Evolutionary conservation across 2,113 vertebrate species (phyloP).

Genomic region (Ceyx melanurus): DNA sequence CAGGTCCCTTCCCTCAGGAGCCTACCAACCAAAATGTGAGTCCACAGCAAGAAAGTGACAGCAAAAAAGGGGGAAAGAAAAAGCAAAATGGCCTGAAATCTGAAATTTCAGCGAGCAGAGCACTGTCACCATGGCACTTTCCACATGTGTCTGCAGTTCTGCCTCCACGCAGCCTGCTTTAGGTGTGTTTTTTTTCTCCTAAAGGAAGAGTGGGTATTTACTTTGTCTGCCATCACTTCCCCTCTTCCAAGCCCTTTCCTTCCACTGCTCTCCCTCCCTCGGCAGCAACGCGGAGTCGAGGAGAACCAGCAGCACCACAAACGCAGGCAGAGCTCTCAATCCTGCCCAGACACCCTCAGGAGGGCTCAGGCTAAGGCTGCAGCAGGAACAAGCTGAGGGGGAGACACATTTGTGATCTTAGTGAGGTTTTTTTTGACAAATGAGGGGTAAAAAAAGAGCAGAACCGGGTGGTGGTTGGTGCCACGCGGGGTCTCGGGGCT

Average conservation of each 20-base stretch:
- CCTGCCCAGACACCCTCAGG: background rate
- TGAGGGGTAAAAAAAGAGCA: background rate
- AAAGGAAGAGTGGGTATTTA: background rate
- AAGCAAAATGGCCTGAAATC: background rate
- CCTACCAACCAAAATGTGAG: background rate
- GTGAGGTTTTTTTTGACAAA: background rate
- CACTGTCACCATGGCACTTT: background rate
- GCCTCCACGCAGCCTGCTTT: background rate
- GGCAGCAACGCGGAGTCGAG: background rate
- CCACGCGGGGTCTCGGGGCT: background rate
- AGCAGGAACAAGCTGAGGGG: conserved; percentile 23
- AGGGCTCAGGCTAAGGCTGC: conserved; percentile 12
- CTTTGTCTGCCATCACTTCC: background rate
- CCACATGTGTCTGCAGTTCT: background rate
- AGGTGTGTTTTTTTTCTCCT: background rate
- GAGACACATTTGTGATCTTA: background rate
- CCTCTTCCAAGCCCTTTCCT: background rate
- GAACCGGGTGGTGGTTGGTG: background rate
- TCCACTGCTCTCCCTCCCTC: background rate
- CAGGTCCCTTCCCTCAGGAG: background rate
- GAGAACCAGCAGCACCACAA: background rate
- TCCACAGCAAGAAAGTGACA: background rate
- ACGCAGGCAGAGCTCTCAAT: conserved; percentile 36
- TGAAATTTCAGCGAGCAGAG: background rate
- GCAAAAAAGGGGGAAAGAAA: background rate